These are phyloP conservation scores for Percopsis omiscomaycus DNA, from an alignment of 2,797 vertebrate genomes.

Conservation along the genomic window DNA sequence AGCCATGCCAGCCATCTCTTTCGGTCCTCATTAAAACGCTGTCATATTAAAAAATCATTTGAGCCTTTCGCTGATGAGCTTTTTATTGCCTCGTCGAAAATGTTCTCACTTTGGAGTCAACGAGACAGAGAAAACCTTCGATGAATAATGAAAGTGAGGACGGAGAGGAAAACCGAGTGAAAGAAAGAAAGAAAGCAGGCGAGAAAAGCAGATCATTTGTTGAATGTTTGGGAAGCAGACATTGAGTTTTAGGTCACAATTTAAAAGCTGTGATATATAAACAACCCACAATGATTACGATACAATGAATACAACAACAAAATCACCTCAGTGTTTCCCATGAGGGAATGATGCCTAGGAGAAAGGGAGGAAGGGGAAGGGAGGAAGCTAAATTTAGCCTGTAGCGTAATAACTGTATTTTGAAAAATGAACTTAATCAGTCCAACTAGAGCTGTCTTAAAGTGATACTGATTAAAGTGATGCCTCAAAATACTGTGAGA, in stretches of 20 bases:
- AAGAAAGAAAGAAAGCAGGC: constrained; percentile 28
- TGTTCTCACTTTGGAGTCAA: constrained; percentile 58
- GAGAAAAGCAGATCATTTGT: constrained; percentile 39
- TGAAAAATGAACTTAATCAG: no score
- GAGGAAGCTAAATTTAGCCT: no score
- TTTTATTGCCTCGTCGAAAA: constrained; percentile 75
- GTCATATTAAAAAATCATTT: constrained; percentile 77
- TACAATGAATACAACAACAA: background rate
- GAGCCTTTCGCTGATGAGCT: constrained; percentile 68
- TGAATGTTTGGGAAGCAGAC: constrained; percentile 35
- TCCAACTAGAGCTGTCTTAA: no score
- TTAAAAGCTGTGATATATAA: constrained; percentile 28
- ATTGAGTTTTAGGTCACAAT: constrained; percentile 49
- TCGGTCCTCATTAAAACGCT: constrained; percentile 76
- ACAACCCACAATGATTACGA: constrained; percentile 15
- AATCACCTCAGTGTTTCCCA: background rate
- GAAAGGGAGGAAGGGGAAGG: no score
- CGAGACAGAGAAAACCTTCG: constrained; percentile 51
- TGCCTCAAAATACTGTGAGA: no score
- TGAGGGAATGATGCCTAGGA: background rate
- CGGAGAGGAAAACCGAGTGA: background rate
- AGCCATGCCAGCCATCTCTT: constrained; percentile 67
- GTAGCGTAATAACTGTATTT: no score
- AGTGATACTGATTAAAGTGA: no score
- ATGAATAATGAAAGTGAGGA: constrained; percentile 55